Base-by-base conservation (phyloP, 2,113 vertebrate genomes). In the Hydrolagus affinis region DNA sequence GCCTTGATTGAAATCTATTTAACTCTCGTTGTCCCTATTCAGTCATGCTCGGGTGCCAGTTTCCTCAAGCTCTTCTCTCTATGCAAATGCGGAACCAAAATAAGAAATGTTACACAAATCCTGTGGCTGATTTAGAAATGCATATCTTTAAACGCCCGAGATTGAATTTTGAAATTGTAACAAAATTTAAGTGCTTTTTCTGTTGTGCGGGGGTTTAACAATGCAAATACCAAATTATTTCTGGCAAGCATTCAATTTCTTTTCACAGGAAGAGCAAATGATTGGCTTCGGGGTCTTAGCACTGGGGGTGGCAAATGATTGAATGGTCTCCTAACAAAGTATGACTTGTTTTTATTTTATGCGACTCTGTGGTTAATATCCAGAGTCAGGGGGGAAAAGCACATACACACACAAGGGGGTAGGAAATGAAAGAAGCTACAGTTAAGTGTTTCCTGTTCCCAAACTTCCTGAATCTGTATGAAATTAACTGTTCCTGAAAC, bases 401-500 rank as follows among this genome's bases (percentile, higher is more conserved):
- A 80, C 76, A 30, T 11, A 44, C 44, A 44, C 44, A 44, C 44
- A 44, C 44, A 44, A 44, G 44, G 44, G 44, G 59, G 9, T 14
- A 28, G 25, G 62, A 83, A 68, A 83, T 83, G 25, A 83, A 83
- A 83, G 15, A 62, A 28, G 28, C 78, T 68, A 30, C 15, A 83
- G 78, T 83, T 59, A 28, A 30, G 62, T 66, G 25, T 68, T 83
- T 68, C 62, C 25, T 68, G 15, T 17, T 62, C 60, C 44, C 17
- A 25, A 83, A 66, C 9, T 80, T 80, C 25, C 60, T 62, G 25
- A n/a, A n/a, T n/a, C n/a, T n/a, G n/a, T n/a, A 21, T 83, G 60
- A 66, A 66, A 28, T 64, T 15, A 17, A 66, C 19, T 66, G n/a
- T 80, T 62, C 12, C 3, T 23, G 14, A 88, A 88, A 91, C 90